phyloP scores from a whole-genome alignment of 2,888 invertebrate species.

The Ctenicera cuprea region DNA sequence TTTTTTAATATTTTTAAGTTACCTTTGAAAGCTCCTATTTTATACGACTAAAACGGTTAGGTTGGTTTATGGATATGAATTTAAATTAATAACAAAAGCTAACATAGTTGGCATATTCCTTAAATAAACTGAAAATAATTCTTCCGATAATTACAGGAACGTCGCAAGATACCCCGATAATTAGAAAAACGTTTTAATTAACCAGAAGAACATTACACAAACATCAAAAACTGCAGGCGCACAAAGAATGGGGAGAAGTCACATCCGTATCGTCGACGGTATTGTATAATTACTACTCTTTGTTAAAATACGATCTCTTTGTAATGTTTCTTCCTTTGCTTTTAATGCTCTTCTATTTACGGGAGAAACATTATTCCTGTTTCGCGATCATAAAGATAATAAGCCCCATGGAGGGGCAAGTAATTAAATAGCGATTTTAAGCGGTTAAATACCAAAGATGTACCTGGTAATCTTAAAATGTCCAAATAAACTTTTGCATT shows the following conservation, averaged over 20 bases:
- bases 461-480: conserved; percentile 18
- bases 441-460: conserved; percentile 18
- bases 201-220: conserved; percentile 31
- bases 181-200: conserved; percentile 29
- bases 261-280: conserved; percentile 44
- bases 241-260: conserved; percentile 43
- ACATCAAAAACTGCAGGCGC: conserved; percentile 43
- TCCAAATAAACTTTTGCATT: conserved; percentile 10
- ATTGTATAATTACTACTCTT: conserved; percentile 49
- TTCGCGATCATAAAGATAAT: conserved; percentile 40
- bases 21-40: neutral
- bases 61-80: no score
- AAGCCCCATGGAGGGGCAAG: conserved; percentile 23
- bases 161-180: conserved; percentile 17
- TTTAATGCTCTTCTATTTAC: conserved; percentile 43
- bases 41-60: no score
- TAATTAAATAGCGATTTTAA: conserved; percentile 33
- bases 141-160: conserved; percentile 15
- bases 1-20: conserved; percentile 4
- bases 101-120: neutral
- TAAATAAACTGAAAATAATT: conserved; percentile 1
- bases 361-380: conserved; percentile 40
- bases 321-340: conserved; percentile 42
- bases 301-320: conserved; percentile 51
- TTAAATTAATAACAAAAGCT: no score